Evolutionary conservation across 2,888 invertebrate genomes (phyloP), one percentile per base, ranked within the genome.

Genomic region (Dolichopus griseipennis): DNA sequence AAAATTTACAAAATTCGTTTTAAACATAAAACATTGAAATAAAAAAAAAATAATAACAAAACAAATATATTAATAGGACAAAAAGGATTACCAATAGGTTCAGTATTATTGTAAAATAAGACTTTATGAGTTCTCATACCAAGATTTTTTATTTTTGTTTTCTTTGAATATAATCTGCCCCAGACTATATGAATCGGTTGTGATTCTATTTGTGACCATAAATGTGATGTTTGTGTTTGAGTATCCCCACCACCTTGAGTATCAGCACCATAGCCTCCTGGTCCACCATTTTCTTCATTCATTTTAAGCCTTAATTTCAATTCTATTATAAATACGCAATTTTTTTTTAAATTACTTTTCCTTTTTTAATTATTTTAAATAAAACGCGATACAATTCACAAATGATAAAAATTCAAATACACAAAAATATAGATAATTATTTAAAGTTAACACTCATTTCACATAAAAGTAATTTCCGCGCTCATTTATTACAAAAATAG

Each of bases 101-200:
- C 72, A 66, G 77, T 75, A 73, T 78, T 75, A 74, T 77, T 74
- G 72, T 75, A 73, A 75, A 77, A 75, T 67, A 76, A 69, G 64
- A 76, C 73, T 73, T 75, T 76, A 65, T 72, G 75, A 66, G 72
- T 71, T 72, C 75, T 75, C 78, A 72, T 80, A 81, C 81, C 81
- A 71, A 80, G 74, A 64, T 79, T 78, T 75, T 78, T 79, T 52
- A 81, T 75, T 75, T 76, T 78, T 1, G 79, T 77, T 68, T 78
- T 78, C 69, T 81, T 81, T 9, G 79, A 77, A 71, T 80, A 80
- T 3, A 81, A 74, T 12, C 81, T 75, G 18, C 81, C 81, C 81
- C 81, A 81, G 12, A 81, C 75, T 4, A 81, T 75, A 18, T 80
- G 77, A 68, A 81, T 78, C 0, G 79, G 78, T 66, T 81, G 80